Evolutionary conservation across 2,888 invertebrate genomes (phyloP).

Genomic region (Dorcus hopei): DNA sequence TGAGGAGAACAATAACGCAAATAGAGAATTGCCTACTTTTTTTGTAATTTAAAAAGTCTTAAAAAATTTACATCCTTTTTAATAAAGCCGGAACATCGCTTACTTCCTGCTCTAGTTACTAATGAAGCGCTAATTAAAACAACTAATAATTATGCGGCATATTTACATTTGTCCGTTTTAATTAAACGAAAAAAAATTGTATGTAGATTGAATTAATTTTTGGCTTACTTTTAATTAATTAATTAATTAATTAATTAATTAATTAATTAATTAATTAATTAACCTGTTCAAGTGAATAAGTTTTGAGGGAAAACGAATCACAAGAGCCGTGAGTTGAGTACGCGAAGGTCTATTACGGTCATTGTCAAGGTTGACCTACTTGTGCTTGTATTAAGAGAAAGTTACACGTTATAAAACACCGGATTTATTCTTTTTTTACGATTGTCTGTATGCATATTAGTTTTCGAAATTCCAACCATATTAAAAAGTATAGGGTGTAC

Average conservation of each 20-base stretch:
- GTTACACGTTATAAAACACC: slow-evolving; percentile 5
- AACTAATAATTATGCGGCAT: no score
- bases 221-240: no score
- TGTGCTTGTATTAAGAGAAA: slow-evolving; percentile 9
- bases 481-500: no score
- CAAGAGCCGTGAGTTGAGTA: background rate
- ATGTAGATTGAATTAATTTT: no score
- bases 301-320: background rate
- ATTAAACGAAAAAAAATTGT: no score
- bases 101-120: slow-evolving; percentile 27
- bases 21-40: no score
- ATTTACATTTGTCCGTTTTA: no score
- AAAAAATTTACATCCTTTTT: no score
- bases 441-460: background rate
- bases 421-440: slow-evolving; percentile 6
- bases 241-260: no score
- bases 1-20: background rate
- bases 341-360: slow-evolving; percentile 15
- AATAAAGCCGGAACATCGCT: slow-evolving; percentile 8
- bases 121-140: slow-evolving; percentile 24
- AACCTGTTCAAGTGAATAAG: background rate
- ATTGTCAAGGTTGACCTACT: slow-evolving; percentile 17
- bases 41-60: no score
- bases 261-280: no score
- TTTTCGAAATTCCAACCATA: no score